Evolutionary conservation across 2,113 vertebrate genomes (phyloP), one percentile per base, ranked within the genome.

Genomic region (Oreochromis niloticus): DNA sequence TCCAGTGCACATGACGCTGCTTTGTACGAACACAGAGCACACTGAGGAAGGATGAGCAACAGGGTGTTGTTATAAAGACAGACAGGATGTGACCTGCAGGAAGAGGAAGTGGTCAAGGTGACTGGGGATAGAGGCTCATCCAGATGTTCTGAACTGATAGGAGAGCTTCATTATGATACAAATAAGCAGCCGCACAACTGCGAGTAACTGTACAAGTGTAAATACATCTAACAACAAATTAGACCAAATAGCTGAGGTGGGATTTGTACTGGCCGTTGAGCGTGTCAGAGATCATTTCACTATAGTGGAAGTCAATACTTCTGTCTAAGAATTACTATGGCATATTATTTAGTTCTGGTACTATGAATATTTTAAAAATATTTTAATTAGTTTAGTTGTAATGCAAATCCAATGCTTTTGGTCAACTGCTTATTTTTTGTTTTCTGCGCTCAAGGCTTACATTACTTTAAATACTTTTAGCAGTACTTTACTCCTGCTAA

Each of bases 81-180:
- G 82, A 81, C 85, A 92, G 91, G 92, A 90, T 41, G 87, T n/a
- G 71, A 63, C 80, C 27, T 13, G 24, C 90, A 91, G 92, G 91
- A 93, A 92, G 52, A 87, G 92, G 88, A 91, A 83, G 17, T 54
- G 73, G 36, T 83, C 54, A 87, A 91, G 93, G 91, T 88, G 63
- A 82, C 55, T 30, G 75, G 71, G 75, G 66, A 89, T 56, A 13
- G 24, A 85, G 32, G 17, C 3, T 34, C 5, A 4, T 50, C 56
- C 82, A 88, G 54, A 34, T 91, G 89, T 22, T 87, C 16, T 54
- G 81, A 46, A 36, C 87, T 86, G 83, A 88, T 86, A 85, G 61
- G 57, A 88, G 27, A 83, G 8, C 24, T 41, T 36, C 57, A 48
- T n/a, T 27, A 32, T 14, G 27, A 6, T 32, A 7, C 19, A 61